Percentiles rank a stretch among this genome's conserved stretches.
phyloP scores from a whole-genome alignment of 2,113 vertebrate species.

The Rousettus leschenaultii region DNA sequence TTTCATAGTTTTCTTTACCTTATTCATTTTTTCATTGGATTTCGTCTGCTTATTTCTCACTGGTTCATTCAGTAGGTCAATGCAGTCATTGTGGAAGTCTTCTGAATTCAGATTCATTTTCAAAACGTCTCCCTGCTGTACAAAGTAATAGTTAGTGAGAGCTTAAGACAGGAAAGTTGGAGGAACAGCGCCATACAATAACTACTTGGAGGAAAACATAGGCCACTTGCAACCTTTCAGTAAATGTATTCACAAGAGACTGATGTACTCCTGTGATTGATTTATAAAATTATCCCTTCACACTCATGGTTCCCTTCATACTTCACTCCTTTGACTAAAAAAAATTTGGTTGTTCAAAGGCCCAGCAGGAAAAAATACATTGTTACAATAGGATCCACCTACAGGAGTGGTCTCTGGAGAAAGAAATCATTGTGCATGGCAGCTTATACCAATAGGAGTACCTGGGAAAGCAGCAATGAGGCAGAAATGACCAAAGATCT shows the following conservation, averaged over 20 bases:
- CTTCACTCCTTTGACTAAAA: neutral
- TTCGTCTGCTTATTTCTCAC: conserved; percentile 22
- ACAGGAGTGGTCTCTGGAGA: neutral
- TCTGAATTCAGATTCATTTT: conserved; percentile 37
- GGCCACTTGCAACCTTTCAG: neutral
- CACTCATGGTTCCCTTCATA: neutral
- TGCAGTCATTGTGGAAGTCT: conserved; percentile 44
- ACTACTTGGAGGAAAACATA: neutral
- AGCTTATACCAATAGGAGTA: neutral
- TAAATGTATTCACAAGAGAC: neutral
- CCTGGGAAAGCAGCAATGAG: neutral
- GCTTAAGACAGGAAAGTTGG: neutral
- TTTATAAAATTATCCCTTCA: conserved; percentile 11
- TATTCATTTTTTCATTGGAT: neutral
- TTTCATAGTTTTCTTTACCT: conserved; percentile 58
- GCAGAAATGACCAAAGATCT: neutral
- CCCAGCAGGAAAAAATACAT: neutral
- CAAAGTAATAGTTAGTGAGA: conserved; percentile 46
- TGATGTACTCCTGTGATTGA: neutral
- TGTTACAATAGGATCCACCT: neutral
- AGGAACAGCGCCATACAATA: neutral
- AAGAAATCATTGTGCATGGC: neutral
- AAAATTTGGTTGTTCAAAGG: conserved; percentile 15
- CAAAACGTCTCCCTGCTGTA: conserved; percentile 59
- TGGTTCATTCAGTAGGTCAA: conserved; percentile 60